Base-by-base conservation (phyloP, 2,113 vertebrate genomes). In the Oryzias melastigma region DNA sequence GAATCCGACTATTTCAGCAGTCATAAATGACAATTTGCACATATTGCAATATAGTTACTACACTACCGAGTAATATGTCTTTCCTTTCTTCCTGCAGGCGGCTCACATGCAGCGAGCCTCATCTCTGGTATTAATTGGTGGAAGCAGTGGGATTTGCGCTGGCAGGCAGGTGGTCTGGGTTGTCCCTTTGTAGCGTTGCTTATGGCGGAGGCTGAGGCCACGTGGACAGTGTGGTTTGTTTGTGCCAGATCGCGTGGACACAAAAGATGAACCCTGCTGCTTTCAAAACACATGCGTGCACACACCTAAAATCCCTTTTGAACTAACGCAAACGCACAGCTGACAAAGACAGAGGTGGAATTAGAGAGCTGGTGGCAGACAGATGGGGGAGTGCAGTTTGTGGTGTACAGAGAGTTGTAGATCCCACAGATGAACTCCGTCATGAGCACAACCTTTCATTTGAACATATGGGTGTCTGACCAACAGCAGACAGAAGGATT, bases 111-210 rank as follows among this genome's bases (percentile, higher is more conserved):
- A 10, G 1, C 17, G 35, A 66, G 20, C 71, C 65, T 77, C 29
- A 20, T 71, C 54, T 52, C 41, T 19, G 40, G 58, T 68, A 70
- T 69, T 88, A 80, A 82, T 83, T 82, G 74, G 62, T 72, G 58
- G 73, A 82, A 59, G 72, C 72, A 19, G 60, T 80, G 69, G 78
- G 71, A 73, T 80, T 83, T 73, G 72, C 57, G 59, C 65, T 67
- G 52, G 52, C 66, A 64, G 43, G 48, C 45, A 52, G 58, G 43
- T 15, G 1, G 50, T 2, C 3, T 64, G 62, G 69, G 58, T 43
- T 71, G 73, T 73, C 54, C 47, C 51, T 81, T 83, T 86, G 75
- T 83, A 74, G 52, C 24, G 27, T 29, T 73, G 75, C 85, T 89
- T 75, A 77, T 62, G 59, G 58, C 43, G 8, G 54, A 47, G 57